Evolutionary conservation across 2,888 invertebrate genomes (phyloP).

Genomic region (Baccha elongata): DNA sequence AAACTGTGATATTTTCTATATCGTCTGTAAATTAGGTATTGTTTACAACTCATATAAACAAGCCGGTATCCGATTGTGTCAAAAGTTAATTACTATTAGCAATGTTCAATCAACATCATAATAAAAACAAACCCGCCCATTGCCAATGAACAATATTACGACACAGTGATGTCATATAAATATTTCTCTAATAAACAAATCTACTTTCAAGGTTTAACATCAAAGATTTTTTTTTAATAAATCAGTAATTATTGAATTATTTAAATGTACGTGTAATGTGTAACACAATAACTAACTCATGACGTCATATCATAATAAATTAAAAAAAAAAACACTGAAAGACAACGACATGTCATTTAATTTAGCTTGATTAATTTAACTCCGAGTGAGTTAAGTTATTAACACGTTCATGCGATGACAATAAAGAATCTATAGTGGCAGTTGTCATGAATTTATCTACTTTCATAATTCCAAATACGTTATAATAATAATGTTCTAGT

Average conservation of each 20-base stretch:
- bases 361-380: constrained; percentile 49
- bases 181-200: constrained; percentile 55
- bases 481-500: not conserved
- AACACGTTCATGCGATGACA: constrained; percentile 26
- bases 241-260: constrained; percentile 27
- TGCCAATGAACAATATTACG: constrained; percentile 27
- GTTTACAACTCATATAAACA: too few species aligned
- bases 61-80: too few species aligned
- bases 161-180: constrained; percentile 54
- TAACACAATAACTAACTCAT: not conserved
- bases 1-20: too few species aligned
- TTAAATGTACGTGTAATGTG: not conserved
- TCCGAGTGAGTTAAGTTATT: constrained; percentile 40
- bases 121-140: constrained; percentile 37
- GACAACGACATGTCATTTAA: constrained; percentile 31
- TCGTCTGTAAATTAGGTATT: too few species aligned
- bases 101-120: constrained; percentile 2
- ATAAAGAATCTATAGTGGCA: constrained; percentile 31
- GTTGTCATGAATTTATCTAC: constrained; percentile 29
- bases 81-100: not conserved
- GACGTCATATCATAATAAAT: constrained; percentile 24
- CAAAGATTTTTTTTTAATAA: constrained; percentile 20
- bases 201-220: constrained; percentile 46
- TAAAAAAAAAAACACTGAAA: constrained; percentile 22
- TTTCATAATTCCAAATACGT: constrained; percentile 2